A percentile compares a stretch with the other conserved stretches of the same genome.
phyloP scores from a whole-genome alignment of 1,140 invertebrate species.

The Mamestra configurata region DNA sequence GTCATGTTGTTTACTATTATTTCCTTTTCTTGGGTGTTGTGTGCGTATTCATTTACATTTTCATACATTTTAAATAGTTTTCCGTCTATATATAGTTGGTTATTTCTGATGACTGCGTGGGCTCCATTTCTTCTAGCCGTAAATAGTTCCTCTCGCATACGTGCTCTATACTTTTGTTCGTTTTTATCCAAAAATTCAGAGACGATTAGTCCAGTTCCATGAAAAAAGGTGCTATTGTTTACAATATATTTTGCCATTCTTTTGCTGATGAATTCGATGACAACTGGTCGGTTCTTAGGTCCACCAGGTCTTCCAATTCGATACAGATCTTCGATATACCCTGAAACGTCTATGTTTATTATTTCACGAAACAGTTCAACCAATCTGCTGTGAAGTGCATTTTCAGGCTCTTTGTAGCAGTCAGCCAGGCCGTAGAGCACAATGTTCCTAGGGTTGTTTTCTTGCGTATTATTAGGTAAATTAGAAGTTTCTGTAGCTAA shows the following conservation, averaged over 20 bases:
- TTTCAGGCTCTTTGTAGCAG: not conserved
- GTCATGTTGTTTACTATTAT: not conserved
- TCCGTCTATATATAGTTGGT: not conserved
- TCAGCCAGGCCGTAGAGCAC: not conserved
- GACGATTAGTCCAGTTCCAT: not conserved
- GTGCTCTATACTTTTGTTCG: not conserved
- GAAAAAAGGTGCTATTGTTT: not conserved
- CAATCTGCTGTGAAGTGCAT: not conserved
- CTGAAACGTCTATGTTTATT: not conserved
- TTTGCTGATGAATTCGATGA: constrained; percentile 4
- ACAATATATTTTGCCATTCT: not conserved
- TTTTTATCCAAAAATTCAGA: not conserved
- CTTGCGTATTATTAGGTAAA: not conserved
- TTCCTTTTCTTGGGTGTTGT: not conserved
- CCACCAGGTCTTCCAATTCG: not conserved
- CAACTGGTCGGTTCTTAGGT: not conserved
- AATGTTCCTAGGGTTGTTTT: not conserved
- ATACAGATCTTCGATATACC: not conserved
- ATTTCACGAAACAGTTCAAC: not conserved
- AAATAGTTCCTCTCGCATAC: not conserved
- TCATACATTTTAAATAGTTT: not conserved
- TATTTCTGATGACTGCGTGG: not conserved
- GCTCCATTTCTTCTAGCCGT: not conserved
- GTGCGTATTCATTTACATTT: not conserved
- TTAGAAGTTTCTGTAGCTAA: not conserved